A percentile compares a stretch with the other conserved stretches of the same genome.
phyloP scores from a whole-genome alignment of 2,113 vertebrate genomes.

The Ictidomys tridecemlineatus region DNA sequence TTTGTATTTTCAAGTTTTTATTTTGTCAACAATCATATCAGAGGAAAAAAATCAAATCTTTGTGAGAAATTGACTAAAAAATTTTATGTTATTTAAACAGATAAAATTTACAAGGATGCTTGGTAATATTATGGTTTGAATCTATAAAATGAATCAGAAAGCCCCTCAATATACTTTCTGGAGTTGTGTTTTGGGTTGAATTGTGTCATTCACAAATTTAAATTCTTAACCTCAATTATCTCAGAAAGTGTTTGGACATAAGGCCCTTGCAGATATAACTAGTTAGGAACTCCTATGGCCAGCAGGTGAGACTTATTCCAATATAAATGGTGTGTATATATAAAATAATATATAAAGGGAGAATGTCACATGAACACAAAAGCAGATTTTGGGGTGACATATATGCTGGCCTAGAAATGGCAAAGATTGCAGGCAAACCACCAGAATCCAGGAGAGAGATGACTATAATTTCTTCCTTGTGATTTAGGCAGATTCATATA shows the following conservation, averaged over 20 bases:
- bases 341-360: background rate
- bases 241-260: background rate
- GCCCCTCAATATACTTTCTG: rapidly evolving
- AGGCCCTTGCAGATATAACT: background rate
- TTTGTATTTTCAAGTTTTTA: background rate
- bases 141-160: background rate
- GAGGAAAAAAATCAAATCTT: background rate
- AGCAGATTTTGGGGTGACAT: background rate
- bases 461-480: rapidly evolving
- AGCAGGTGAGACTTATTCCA: background rate
- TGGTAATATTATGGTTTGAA: background rate
- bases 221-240: background rate
- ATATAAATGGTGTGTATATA: background rate
- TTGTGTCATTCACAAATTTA: background rate
- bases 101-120: background rate
- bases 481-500: background rate
- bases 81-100: background rate
- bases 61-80: background rate
- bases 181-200: background rate
- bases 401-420: background rate
- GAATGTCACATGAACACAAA: background rate
- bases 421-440: background rate
- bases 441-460: background rate
- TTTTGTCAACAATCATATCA: background rate
- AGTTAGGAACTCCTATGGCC: background rate